These are phyloP conservation scores for Heliconius hermathena DNA, from an alignment of 1,140 invertebrate species.

Conservation along the genomic window DNA sequence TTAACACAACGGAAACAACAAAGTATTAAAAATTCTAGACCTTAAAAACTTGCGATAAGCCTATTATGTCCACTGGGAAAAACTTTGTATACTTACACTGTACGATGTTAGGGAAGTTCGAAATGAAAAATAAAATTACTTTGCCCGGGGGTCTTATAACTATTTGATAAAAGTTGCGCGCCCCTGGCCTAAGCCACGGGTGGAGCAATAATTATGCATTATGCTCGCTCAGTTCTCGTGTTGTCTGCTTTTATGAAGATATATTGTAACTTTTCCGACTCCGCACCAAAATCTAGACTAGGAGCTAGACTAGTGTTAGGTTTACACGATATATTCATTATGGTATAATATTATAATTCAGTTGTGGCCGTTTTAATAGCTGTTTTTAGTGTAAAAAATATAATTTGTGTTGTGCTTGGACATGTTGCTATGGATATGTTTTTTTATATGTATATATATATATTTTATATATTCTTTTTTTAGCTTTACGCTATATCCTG, in stretches of 20 bases:
- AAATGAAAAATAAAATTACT: conserved; percentile 40
- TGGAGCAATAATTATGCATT: conserved; percentile 39
- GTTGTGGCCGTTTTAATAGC: neutral
- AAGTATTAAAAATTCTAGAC: conserved; percentile 33
- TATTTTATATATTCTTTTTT: too few relatives aligned
- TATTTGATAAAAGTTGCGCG: conserved; percentile 40
- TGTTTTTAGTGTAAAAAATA: neutral
- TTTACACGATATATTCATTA: conserved; percentile 24
- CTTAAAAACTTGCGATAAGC: conserved; percentile 39
- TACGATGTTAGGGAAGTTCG: conserved; percentile 29
- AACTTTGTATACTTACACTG: conserved; percentile 23
- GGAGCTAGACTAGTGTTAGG: conserved; percentile 23
- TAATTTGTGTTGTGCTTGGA: too few relatives aligned
- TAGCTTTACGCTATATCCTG: too few relatives aligned
- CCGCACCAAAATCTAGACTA: conserved; percentile 26
- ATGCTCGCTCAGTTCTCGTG: conserved; percentile 36
- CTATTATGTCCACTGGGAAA: conserved; percentile 28
- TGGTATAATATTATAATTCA: conserved; percentile 13
- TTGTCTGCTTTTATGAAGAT: conserved; percentile 41
- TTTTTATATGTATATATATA: too few relatives aligned
- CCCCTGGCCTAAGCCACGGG: conserved; percentile 32
- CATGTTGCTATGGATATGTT: too few relatives aligned
- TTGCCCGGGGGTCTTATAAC: conserved; percentile 29
- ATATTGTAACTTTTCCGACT: conserved; percentile 35
- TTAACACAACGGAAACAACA: conserved; percentile 18